A percentile compares a stretch with the other conserved stretches of the same genome.
Conservation (phyloP, 2,888 invertebrate genomes). For the Oxycera nigricornis region DNA sequence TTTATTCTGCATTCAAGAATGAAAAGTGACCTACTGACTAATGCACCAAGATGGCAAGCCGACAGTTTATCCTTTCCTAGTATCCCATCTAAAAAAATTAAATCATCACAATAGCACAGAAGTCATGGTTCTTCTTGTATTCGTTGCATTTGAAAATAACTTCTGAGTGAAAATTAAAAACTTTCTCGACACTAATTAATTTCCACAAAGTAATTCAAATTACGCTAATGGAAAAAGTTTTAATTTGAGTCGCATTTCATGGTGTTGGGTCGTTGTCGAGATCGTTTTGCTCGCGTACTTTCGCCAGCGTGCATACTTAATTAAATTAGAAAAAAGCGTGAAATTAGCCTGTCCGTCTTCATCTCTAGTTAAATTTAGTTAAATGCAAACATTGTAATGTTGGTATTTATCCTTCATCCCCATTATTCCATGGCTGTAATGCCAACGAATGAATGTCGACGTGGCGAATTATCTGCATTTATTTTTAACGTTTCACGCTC, state of each 20-base stretch:
- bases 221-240: conserved; percentile 48
- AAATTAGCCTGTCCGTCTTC: conserved; percentile 41
- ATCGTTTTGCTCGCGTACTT: conserved; percentile 19
- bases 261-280: not conserved
- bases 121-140: conserved; percentile 15
- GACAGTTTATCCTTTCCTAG: too few relatives aligned
- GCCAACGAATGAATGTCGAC: not conserved
- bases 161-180: conserved; percentile 34
- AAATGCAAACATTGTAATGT: not conserved
- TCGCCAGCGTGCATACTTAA: conserved; percentile 41
- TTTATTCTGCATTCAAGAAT: too few relatives aligned
- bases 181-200: conserved; percentile 43
- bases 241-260: conserved; percentile 42
- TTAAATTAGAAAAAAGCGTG: conserved; percentile 43
- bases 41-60: too few relatives aligned
- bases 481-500: not conserved
- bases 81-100: not conserved
- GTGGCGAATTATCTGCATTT: not conserved
- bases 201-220: conserved; percentile 47
- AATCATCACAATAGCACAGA: conserved; percentile 2
- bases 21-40: too few relatives aligned
- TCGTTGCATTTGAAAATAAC: conserved; percentile 5
- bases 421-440: not conserved
- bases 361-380: not conserved
- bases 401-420: not conserved